These are phyloP conservation scores for Heterodera filipjevi DNA, from an alignment of 2,888 invertebrate genomes.

Conservation along the genomic window DNA sequence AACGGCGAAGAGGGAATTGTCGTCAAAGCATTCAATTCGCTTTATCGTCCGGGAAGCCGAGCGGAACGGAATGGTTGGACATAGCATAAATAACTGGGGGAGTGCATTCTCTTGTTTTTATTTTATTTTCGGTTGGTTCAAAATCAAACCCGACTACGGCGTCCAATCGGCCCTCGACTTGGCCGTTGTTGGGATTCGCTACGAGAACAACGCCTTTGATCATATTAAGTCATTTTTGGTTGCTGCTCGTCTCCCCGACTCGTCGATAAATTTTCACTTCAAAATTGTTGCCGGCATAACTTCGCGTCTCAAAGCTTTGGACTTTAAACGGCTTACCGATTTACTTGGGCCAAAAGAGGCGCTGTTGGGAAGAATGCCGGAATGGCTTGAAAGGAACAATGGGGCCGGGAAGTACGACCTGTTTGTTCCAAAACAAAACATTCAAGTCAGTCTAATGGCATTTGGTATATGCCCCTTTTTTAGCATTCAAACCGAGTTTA, in stretches of 20 bases:
- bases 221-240: slow-evolving; percentile 35
- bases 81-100: not conserved
- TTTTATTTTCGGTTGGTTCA: slow-evolving; percentile 52
- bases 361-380: slow-evolving; percentile 8
- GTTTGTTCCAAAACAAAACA: slow-evolving; percentile 27
- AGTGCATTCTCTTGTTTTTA: not conserved
- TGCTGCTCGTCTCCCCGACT: slow-evolving; percentile 23
- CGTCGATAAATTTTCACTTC: slow-evolving; percentile 11
- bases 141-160: slow-evolving; percentile 61
- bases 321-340: slow-evolving; percentile 7
- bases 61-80: slow-evolving; percentile 43
- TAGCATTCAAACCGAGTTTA: slow-evolving; percentile 12
- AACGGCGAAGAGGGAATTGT: slow-evolving; percentile 62
- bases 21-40: slow-evolving; percentile 50
- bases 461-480: not conserved
- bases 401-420: not conserved
- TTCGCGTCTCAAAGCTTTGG: slow-evolving; percentile 28
- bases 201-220: slow-evolving; percentile 32
- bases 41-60: slow-evolving; percentile 42
- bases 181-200: slow-evolving; percentile 53
- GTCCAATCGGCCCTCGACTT: slow-evolving; percentile 53
- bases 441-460: slow-evolving; percentile 5
- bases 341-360: not conserved
- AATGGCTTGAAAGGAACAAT: slow-evolving; percentile 17
- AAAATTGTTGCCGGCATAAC: slow-evolving; percentile 34